phyloP scores from a whole-genome alignment of 2,797 vertebrate species.

The Atherinosoma microstoma region DNA sequence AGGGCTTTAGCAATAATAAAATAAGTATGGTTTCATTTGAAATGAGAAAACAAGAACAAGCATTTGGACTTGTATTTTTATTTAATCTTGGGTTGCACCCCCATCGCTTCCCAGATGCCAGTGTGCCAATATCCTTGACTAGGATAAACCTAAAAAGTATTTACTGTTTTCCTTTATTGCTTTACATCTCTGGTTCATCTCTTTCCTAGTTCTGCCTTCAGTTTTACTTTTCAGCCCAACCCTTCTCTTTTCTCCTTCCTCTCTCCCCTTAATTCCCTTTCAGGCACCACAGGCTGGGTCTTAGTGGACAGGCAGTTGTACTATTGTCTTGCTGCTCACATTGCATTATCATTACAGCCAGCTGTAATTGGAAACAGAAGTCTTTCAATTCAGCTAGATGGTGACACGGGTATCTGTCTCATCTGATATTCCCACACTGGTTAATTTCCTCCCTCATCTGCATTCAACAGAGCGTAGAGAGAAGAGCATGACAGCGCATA shows the following conservation, averaged over 20 bases:
- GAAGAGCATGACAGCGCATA: constrained; percentile 50
- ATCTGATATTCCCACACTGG: constrained; percentile 84
- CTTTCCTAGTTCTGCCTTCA: constrained; percentile 19
- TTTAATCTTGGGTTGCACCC: constrained; percentile 52
- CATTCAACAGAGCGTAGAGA: constrained; percentile 66
- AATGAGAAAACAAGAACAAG: constrained; percentile 50
- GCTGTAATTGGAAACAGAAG: constrained; percentile 88
- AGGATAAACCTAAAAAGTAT: constrained; percentile 43
- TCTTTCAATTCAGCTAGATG: constrained; percentile 82
- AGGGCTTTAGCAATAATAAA: constrained; percentile 58
- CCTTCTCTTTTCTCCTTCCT: constrained; percentile 3
- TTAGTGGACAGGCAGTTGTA: constrained; percentile 47
- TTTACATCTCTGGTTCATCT: constrained; percentile 32
- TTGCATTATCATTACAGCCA: constrained; percentile 84
- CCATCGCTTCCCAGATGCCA: constrained; percentile 41
- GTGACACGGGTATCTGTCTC: constrained; percentile 89
- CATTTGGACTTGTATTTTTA: constrained; percentile 50
- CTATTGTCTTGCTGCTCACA: constrained; percentile 76
- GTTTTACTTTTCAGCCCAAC: constrained; percentile 24
- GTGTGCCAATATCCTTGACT: constrained; percentile 43
- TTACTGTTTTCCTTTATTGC: constrained; percentile 20
- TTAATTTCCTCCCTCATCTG: constrained; percentile 78
- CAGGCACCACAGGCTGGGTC: constrained; percentile 48
- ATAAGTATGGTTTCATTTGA: constrained; percentile 42
- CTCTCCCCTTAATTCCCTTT: constrained; percentile 33